These are phyloP conservation scores for Leucophenga montana DNA, from an alignment of 2,888 invertebrate species.

Conservation along the genomic window DNA sequence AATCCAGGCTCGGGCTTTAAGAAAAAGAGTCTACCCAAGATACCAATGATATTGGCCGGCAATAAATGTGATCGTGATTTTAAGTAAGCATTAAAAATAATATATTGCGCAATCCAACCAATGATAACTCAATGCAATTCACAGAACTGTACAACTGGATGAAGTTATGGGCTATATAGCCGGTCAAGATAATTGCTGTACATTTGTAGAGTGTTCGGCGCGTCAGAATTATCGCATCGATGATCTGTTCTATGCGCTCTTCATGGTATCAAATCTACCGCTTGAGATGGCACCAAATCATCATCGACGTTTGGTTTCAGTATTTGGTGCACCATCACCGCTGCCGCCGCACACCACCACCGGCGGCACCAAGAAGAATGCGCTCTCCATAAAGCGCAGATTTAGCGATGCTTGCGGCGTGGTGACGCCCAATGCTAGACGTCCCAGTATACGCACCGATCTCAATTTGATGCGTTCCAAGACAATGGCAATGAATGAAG, in stretches of 20 bases:
- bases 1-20: conserved; percentile 76
- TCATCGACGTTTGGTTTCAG: conserved; percentile 85
- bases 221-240: conserved; percentile 87
- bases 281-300: conserved; percentile 92
- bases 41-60: conserved; percentile 90
- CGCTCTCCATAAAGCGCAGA: conserved; percentile 85
- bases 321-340: conserved; percentile 84
- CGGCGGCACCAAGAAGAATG: conserved; percentile 82
- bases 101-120: conserved; percentile 17
- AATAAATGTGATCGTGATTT: conserved; percentile 90
- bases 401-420: conserved; percentile 91
- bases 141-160: conserved; percentile 83
- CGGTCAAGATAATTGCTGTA: conserved; percentile 83
- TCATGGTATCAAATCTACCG: conserved; percentile 86
- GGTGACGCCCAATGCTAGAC: conserved; percentile 88
- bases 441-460: conserved; percentile 91
- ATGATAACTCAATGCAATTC: conserved; percentile 30
- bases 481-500: conserved; percentile 82
- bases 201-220: conserved; percentile 88
- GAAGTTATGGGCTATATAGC: conserved; percentile 86
- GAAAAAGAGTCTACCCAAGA: conserved; percentile 80
- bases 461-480: conserved; percentile 90
- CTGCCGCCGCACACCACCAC: conserved; percentile 81
- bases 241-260: conserved; percentile 88
- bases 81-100: conserved; percentile 75